phyloP scores from a whole-genome alignment of 2,797 vertebrate genomes.

The Cynodonichthys magdalenae region DNA sequence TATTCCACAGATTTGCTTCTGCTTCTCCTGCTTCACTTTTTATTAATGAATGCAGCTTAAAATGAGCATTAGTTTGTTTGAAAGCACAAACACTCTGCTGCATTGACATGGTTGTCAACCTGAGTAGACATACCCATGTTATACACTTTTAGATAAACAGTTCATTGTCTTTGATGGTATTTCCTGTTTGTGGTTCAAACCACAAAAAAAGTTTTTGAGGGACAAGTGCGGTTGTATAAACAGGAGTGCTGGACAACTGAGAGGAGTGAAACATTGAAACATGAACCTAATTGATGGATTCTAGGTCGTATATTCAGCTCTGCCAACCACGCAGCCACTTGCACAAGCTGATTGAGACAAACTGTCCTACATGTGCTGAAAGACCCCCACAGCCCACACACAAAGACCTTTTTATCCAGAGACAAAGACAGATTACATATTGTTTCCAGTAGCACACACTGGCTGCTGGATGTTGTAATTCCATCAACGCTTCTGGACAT shows the following conservation, averaged over 20 bases:
- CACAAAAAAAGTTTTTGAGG: slow-evolving; percentile 26
- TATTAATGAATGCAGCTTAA: not conserved
- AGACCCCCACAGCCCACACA: slow-evolving; percentile 23
- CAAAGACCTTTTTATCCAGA: slow-evolving; percentile 60
- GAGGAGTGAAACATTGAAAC: slow-evolving; percentile 62
- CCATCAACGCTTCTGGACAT: slow-evolving; percentile 51
- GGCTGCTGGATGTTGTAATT: slow-evolving; percentile 42
- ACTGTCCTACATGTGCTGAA: slow-evolving; percentile 44
- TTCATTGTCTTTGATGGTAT: slow-evolving; percentile 26
- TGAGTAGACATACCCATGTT: slow-evolving; percentile 32
- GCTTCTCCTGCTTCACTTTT: too few relatives aligned
- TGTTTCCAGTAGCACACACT: slow-evolving; percentile 35
- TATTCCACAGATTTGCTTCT: too few relatives aligned
- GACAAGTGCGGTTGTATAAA: slow-evolving; percentile 49
- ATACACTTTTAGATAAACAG: slow-evolving; percentile 40
- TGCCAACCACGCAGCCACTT: slow-evolving; percentile 35
- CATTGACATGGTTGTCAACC: slow-evolving; percentile 1
- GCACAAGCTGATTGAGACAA: slow-evolving; percentile 38
- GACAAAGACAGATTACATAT: slow-evolving; percentile 64
- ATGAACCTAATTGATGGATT: slow-evolving; percentile 69
- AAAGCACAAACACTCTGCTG: slow-evolving; percentile 1
- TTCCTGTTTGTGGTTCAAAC: slow-evolving; percentile 41
- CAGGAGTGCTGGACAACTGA: slow-evolving; percentile 51
- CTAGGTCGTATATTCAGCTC: slow-evolving; percentile 54
- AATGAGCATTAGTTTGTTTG: too few relatives aligned